Evolutionary conservation across 1,140 invertebrate genomes (phyloP).

Genomic region (Stratiolaelaps scimitus): DNA sequence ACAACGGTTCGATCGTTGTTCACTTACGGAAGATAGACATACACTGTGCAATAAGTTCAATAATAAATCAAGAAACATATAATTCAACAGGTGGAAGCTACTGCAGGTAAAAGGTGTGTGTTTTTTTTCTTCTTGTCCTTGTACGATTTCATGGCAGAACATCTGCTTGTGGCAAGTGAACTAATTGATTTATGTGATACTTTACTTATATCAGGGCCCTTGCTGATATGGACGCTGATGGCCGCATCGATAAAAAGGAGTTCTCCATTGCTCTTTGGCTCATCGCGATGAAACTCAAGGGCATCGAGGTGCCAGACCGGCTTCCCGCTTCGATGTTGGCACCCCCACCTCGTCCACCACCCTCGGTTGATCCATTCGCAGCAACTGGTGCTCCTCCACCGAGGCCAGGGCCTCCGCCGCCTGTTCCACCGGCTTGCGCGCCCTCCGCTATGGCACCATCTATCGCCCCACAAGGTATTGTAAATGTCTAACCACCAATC

Average conservation of each 20-base stretch:
- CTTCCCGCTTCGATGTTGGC: constrained; percentile 58
- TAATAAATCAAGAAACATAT: not conserved
- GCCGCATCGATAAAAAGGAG: constrained; percentile 88
- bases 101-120: not conserved
- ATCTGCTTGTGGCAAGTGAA: no score
- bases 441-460: not conserved
- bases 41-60: constrained; percentile 20
- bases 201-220: constrained; percentile 53
- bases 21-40: not conserved
- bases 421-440: constrained; percentile 26
- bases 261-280: constrained; percentile 96
- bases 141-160: not conserved
- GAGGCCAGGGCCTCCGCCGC: constrained; percentile 37
- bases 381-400: constrained; percentile 34
- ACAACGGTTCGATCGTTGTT: not conserved
- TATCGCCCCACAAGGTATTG: no score
- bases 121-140: constrained; percentile 1
- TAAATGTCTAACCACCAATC: no score
- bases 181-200: no score
- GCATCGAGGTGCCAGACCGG: constrained; percentile 70
- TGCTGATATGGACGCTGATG: constrained; percentile 90
- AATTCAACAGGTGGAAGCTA: not conserved
- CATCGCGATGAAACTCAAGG: constrained; percentile 81
- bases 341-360: constrained; percentile 32
- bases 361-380: constrained; percentile 32